Evolutionary conservation across 2,797 vertebrate species (phyloP), one percentile per base, ranked within the genome.

Genomic region (Lagocephalus sceleratus): DNA sequence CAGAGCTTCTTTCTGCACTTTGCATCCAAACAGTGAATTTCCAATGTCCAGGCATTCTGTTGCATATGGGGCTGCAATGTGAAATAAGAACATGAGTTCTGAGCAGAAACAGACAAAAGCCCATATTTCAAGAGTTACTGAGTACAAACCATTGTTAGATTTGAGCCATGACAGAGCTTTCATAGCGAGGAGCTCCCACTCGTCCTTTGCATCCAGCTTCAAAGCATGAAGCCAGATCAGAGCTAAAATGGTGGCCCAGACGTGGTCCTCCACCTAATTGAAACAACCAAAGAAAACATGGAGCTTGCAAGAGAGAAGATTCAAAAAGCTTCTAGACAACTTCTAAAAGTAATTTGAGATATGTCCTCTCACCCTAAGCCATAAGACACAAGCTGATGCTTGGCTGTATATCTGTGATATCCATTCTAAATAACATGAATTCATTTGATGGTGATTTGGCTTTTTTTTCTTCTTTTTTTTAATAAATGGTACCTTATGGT

Each of bases 161-260:
- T 20, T 54, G 54, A 93, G 73, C 92, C 92, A 92, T 11, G 79
- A 62, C 15, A 73, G 62, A 1, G 92, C 89, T 64, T 94, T 93
- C 44, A 76, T 61, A 54, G 90, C 88, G 74, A 94, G 75, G 48
- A 94, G 83, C 41, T 92, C 84, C 92, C 92, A 94, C 68, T 94
- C 92, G 0, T 79, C 79, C 48, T 78, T 77, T 41, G 61, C 48
- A 2, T 90, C 82, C 12, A 49, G 60, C 38, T 80, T 78, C 12
- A 63, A 81, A 5, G 61, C 67, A 46, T 92, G 79, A 17, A 94
- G 88, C 93, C 93, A 94, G 42, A 92, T 63, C 66, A 94, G 76
- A 11, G 91, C 91, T 69, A 94, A 73, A 17, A 91, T 32, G 1
- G 92, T 94, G 54, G 88, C 91, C 93, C 93, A 93, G 50, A 90